Percentiles rank a stretch among this genome's conserved stretches.
Evolutionary conservation across 2,797 vertebrate genomes (phyloP).

Genomic region (Myiotriccus ornatus): DNA sequence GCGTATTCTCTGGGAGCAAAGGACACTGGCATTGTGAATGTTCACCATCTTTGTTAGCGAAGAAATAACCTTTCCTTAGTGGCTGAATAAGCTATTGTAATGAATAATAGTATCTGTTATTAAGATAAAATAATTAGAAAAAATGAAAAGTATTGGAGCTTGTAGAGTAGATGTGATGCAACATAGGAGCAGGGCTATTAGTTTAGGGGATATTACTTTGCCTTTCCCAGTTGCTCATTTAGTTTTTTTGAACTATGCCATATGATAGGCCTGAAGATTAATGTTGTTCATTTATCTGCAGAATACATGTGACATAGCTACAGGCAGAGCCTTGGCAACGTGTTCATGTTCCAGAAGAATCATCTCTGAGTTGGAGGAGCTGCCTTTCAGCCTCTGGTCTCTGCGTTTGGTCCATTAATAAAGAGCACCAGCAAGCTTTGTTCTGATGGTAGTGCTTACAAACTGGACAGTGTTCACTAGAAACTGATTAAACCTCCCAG

Average conservation of each 20-base stretch:
- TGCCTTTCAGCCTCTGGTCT: not conserved
- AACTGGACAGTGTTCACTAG: constrained; percentile 18
- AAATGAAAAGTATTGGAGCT: not conserved
- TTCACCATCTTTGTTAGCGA: not conserved
- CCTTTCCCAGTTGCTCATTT: not conserved
- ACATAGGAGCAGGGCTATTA: not conserved
- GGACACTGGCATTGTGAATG: not conserved
- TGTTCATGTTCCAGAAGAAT: constrained; percentile 2
- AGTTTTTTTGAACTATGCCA: not conserved
- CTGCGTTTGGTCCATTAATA: not conserved
- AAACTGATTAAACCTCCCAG: constrained; percentile 40
- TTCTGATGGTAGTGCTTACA: not conserved
- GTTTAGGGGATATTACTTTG: not conserved
- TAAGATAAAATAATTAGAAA: not conserved
- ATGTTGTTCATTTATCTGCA: constrained; percentile 42
- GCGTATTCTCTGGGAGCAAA: fast-evolving
- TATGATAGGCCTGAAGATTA: constrained; percentile 32
- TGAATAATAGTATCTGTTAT: not conserved
- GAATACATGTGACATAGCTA: not conserved
- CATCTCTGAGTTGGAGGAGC: not conserved
- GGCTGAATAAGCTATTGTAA: not conserved
- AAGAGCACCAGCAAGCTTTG: not conserved
- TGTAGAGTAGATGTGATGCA: not conserved
- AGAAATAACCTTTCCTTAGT: not conserved
- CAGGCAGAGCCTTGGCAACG: not conserved